Conservation (phyloP, 1,140 invertebrate species). For the Drosophila ercepeae region DNA sequence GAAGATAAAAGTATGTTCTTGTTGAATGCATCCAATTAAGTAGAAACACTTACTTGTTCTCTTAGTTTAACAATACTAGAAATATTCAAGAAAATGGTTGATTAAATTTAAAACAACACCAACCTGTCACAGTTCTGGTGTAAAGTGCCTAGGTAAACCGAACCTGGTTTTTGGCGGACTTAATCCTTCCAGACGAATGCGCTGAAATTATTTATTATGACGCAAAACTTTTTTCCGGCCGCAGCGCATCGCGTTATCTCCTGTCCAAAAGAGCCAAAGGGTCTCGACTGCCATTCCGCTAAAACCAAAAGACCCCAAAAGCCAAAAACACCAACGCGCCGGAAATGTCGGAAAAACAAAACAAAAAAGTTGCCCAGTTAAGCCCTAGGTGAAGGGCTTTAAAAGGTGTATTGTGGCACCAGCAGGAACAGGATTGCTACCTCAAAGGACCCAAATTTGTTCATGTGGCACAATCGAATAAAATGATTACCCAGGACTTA, state of each 20-base stretch:
- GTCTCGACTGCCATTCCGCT: constrained; percentile 33
- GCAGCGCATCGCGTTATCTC: constrained; percentile 48
- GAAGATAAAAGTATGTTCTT: not conserved
- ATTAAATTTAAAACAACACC: no score
- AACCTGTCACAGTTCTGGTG: not conserved
- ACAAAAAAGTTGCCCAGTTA: constrained; percentile 40
- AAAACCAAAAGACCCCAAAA: constrained; percentile 14
- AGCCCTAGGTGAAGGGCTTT: constrained; percentile 49
- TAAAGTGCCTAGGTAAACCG: constrained; percentile 20
- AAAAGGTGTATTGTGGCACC: constrained; percentile 28
- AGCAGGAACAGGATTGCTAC: constrained; percentile 25
- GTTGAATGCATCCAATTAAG: not conserved
- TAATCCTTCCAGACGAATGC: constrained; percentile 81
- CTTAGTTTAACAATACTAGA: not conserved
- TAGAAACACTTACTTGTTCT: no score
- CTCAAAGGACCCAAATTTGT: constrained; percentile 54
- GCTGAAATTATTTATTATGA: constrained; percentile 79
- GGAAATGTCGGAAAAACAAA: constrained; percentile 49
- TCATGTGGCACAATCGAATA: constrained; percentile 47
- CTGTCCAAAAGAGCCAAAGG: constrained; percentile 49
- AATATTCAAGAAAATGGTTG: no score
- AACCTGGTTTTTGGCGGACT: constrained; percentile 38
- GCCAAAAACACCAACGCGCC: constrained; percentile 1
- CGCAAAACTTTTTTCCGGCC: constrained; percentile 72
- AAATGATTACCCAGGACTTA: constrained; percentile 17